These are phyloP conservation scores for Phrynosoma platyrhinos DNA, from an alignment of 2,113 vertebrate genomes.

Conservation along the genomic window DNA sequence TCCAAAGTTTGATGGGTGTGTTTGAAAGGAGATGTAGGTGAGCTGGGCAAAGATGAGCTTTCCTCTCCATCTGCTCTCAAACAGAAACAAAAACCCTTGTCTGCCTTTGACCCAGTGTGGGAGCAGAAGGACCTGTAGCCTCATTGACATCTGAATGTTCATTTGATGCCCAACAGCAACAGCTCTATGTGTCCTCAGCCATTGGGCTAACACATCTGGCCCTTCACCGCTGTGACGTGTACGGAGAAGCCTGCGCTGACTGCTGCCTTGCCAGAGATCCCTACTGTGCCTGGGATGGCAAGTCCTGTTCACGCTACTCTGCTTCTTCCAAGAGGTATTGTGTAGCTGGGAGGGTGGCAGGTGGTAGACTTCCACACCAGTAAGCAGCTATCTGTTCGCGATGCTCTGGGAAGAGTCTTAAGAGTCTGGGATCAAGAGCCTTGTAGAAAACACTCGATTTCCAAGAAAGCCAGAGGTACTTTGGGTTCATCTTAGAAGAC, in stretches of 20 bases:
- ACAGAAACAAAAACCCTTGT: background rate
- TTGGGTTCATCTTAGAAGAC: background rate
- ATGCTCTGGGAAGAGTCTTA: background rate
- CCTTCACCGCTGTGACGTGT: slow-evolving; percentile 94
- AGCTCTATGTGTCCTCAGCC: slow-evolving; percentile 92
- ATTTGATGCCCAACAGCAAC: slow-evolving; percentile 85
- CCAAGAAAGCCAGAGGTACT: background rate
- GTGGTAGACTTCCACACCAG: too few relatives aligned
- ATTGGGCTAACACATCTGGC: slow-evolving; percentile 95
- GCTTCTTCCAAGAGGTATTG: slow-evolving; percentile 93
- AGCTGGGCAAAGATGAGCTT: background rate
- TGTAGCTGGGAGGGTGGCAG: background rate
- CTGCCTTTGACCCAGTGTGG: background rate
- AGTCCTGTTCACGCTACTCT: slow-evolving; percentile 95
- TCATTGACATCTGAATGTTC: slow-evolving; percentile 10
- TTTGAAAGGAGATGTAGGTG: too few relatives aligned
- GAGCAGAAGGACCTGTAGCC: background rate
- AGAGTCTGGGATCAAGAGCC: background rate
- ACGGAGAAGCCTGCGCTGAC: slow-evolving; percentile 94
- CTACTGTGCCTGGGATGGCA: slow-evolving; percentile 98
- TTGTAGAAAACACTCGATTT: background rate
- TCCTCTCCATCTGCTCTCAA: background rate
- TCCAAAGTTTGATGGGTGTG: background rate
- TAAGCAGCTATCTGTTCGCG: background rate
- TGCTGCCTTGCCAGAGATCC: slow-evolving; percentile 97